Conservation (phyloP, 2,888 invertebrate genomes). For the Blastobasis lacticolella region DNA sequence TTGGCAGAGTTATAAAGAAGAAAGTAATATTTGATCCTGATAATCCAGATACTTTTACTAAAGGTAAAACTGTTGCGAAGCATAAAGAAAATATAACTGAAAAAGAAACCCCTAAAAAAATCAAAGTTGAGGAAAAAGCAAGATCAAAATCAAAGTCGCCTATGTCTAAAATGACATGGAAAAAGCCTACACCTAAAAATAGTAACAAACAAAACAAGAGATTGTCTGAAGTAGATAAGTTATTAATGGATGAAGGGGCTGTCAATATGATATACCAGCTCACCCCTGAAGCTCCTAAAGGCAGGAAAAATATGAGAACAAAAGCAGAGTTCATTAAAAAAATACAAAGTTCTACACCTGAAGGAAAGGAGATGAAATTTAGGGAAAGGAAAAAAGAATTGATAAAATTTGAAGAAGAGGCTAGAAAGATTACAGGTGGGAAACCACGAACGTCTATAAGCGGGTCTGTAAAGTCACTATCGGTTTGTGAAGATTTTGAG, state of each 20-base stretch:
- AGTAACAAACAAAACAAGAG: slow-evolving; percentile 69
- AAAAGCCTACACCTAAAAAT: slow-evolving; percentile 55
- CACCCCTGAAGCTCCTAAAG: slow-evolving; percentile 72
- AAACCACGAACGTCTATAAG: slow-evolving; percentile 53
- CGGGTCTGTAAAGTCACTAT: slow-evolving; percentile 66
- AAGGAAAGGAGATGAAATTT: slow-evolving; percentile 61
- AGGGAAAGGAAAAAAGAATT: slow-evolving; percentile 67
- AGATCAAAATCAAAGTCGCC: slow-evolving; percentile 52
- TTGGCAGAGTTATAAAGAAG: slow-evolving; percentile 77
- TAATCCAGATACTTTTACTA: slow-evolving; percentile 70
- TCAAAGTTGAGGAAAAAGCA: slow-evolving; percentile 3
- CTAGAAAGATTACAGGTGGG: slow-evolving; percentile 44
- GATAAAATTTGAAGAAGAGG: slow-evolving; percentile 48
- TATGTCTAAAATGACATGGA: slow-evolving; percentile 54
- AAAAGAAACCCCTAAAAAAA: slow-evolving; percentile 20
- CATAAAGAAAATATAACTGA: slow-evolving; percentile 34
- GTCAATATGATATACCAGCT: slow-evolving; percentile 89
- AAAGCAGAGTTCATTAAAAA: slow-evolving; percentile 78
- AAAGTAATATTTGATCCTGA: slow-evolving; percentile 85
- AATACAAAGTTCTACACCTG: slow-evolving; percentile 67
- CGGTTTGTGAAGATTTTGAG: slow-evolving; percentile 77
- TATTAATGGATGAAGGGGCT: slow-evolving; percentile 90
- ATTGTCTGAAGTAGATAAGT: slow-evolving; percentile 81
- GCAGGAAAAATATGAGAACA: slow-evolving; percentile 64
- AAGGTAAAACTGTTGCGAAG: slow-evolving; percentile 42